Evolutionary conservation across 2,797 vertebrate species (phyloP).

Genomic region (Brachymystax lenok): DNA sequence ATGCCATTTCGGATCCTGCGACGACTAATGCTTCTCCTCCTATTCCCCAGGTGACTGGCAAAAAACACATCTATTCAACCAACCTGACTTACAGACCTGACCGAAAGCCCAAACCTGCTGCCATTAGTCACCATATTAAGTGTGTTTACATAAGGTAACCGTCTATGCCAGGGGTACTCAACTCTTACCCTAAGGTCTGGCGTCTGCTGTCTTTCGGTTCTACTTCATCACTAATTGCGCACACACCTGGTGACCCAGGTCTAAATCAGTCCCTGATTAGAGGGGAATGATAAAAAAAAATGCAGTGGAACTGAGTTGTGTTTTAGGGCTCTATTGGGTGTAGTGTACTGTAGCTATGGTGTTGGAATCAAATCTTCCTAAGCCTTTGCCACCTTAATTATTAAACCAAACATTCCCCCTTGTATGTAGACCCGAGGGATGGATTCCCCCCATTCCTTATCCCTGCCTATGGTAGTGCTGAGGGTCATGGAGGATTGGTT

Average conservation of each 20-base stretch:
- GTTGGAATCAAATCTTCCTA: not conserved
- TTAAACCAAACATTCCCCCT: conserved; percentile 1
- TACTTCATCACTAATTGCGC: not conserved
- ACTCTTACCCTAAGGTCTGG: no score
- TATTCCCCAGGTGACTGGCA: conserved; percentile 59
- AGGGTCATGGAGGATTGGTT: conserved; percentile 53
- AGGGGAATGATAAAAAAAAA: no score
- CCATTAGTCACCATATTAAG: conserved; percentile 46
- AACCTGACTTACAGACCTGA: conserved; percentile 63
- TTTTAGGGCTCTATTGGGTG: no score
- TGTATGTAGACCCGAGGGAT: conserved; percentile 50
- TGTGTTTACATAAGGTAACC: conserved; percentile 64
- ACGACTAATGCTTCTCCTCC: not conserved
- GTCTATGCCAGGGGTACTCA: no score
- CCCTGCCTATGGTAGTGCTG: conserved; percentile 46
- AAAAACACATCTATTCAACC: conserved; percentile 55
- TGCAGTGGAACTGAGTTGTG: no score
- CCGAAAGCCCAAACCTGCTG: conserved; percentile 36
- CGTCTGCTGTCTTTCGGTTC: not conserved
- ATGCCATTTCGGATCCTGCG: not conserved
- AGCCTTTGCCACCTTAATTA: not conserved
- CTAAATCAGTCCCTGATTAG: not conserved
- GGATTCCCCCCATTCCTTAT: conserved; percentile 51
- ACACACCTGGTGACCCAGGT: not conserved
- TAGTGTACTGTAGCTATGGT: not conserved